Percentiles rank a stretch among this genome's conserved stretches.
These are phyloP conservation scores for Hyperoodon ampullatus DNA, from an alignment of 2,113 vertebrate genomes.

Conservation along the genomic window DNA sequence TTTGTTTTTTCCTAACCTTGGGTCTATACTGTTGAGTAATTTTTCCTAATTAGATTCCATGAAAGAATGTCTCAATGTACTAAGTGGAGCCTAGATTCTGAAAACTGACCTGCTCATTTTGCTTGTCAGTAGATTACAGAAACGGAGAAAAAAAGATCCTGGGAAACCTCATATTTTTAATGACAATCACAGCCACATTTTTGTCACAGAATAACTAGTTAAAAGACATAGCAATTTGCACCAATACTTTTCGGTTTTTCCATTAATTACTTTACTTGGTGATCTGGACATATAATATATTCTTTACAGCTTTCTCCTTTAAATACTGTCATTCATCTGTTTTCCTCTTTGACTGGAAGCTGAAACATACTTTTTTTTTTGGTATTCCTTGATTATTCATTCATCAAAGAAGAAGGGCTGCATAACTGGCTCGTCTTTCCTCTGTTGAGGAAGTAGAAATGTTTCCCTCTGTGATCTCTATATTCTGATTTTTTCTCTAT, in stretches of 20 bases:
- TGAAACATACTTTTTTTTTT: neutral
- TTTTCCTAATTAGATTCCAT: neutral
- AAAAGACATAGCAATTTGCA: neutral
- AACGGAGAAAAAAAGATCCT: neutral
- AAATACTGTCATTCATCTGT: neutral
- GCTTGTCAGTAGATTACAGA: neutral
- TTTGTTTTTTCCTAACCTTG: neutral
- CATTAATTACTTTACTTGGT: neutral
- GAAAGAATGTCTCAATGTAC: neutral
- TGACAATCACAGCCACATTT: neutral
- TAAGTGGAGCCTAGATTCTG: neutral
- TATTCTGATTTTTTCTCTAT: neutral
- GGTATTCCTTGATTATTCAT: neutral
- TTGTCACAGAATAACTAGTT: neutral
- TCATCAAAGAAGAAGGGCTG: neutral
- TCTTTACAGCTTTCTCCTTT: neutral
- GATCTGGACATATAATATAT: neutral
- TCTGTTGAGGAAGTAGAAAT: neutral
- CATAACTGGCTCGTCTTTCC: neutral
- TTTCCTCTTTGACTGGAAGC: neutral
- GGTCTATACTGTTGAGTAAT: neutral
- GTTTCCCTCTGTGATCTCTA: neutral
- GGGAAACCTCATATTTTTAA: neutral
- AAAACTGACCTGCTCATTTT: neutral
- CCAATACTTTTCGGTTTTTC: neutral